Conservation (phyloP, 2,797 vertebrate species). For the Ctenopoma multispine region DNA sequence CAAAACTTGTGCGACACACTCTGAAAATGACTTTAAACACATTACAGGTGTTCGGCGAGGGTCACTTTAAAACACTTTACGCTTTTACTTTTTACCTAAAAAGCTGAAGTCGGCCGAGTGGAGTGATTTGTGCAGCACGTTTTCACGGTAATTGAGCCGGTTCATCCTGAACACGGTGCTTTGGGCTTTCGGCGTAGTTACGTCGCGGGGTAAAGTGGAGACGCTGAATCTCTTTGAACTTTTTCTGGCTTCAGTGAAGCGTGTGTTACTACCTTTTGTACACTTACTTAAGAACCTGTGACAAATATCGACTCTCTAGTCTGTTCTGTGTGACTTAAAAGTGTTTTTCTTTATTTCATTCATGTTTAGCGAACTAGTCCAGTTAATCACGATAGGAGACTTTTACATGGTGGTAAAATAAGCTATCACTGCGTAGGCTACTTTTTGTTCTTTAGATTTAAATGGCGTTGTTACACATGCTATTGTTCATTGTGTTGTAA, state of each 20-base stretch:
- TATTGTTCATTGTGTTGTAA: not conserved
- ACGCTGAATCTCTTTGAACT: not conserved
- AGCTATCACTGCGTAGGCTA: no score
- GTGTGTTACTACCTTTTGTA: not conserved
- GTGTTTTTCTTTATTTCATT: not conserved
- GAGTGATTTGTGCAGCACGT: no score
- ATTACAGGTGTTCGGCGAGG: conserved; percentile 41
- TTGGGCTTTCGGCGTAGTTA: accelerated
- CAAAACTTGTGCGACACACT: conserved; percentile 10
- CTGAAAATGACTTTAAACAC: conserved; percentile 12
- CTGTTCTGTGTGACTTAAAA: accelerated
- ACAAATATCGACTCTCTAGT: accelerated
- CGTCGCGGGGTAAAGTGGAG: not conserved
- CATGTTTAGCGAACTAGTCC: not conserved
- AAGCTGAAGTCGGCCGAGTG: no score
- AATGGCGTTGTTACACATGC: not conserved
- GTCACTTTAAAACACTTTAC: not conserved
- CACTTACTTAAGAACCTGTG: not conserved
- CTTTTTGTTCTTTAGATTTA: not conserved
- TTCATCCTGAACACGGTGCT: not conserved
- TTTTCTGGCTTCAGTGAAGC: not conserved
- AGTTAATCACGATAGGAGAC: not conserved
- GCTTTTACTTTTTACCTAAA: not conserved
- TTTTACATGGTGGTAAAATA: not conserved
- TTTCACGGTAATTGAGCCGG: accelerated